Conservation (phyloP, 2,797 vertebrate species). For the Propithecus perrieri region DNA sequence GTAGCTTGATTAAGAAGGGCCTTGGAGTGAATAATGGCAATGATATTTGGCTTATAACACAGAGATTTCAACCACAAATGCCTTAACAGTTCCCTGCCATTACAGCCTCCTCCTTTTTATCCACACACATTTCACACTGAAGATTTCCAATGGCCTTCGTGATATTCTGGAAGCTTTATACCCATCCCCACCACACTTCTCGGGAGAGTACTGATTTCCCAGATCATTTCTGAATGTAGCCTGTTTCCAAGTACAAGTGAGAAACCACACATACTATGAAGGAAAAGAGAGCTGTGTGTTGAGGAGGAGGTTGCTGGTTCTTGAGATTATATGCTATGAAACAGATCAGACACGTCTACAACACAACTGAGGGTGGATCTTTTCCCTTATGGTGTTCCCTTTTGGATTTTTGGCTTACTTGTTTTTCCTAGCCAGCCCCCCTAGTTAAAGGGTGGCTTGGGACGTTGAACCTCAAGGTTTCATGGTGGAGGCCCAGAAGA, state of each 20-base stretch:
- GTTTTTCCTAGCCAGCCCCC: slow-evolving; percentile 77
- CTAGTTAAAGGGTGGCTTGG: slow-evolving; percentile 77
- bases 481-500: slow-evolving; percentile 81
- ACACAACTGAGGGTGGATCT: background rate
- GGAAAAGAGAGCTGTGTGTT: background rate
- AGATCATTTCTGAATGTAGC: background rate
- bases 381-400: slow-evolving; percentile 63
- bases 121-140: background rate
- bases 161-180: background rate
- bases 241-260: background rate
- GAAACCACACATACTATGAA: background rate
- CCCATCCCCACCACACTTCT: background rate
- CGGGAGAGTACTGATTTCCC: background rate
- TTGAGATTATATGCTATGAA: background rate
- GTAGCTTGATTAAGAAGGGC: background rate
- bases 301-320: background rate
- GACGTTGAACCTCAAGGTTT: slow-evolving; percentile 78
- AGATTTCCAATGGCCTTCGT: background rate
- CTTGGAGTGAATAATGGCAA: background rate
- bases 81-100: background rate
- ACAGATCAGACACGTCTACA: slow-evolving; percentile 22
- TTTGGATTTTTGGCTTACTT: slow-evolving; percentile 79
- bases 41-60: background rate
- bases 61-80: background rate
- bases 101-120: background rate